Conservation (phyloP, 2,797 vertebrate genomes). For the Menidia menidia region DNA sequence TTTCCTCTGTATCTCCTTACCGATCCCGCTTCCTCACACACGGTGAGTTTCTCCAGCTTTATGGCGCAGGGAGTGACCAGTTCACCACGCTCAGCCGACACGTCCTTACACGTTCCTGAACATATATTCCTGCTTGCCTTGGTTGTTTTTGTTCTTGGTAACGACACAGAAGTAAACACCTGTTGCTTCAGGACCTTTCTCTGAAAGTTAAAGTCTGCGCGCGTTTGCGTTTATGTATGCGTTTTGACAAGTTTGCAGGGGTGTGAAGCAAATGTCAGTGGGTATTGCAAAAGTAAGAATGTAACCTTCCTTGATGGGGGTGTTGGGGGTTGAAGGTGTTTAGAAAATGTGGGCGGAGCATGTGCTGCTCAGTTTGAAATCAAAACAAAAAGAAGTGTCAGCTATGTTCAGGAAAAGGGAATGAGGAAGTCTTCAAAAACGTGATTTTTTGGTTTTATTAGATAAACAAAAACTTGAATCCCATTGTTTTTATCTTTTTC, state of each 20-base stretch:
- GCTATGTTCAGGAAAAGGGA: neutral
- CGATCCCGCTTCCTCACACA: slow-evolving; percentile 95
- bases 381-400: slow-evolving; percentile 20
- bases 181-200: neutral
- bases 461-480: neutral
- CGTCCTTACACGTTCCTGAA: slow-evolving; percentile 28
- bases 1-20: slow-evolving; percentile 98
- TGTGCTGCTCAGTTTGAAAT: slow-evolving; percentile 9
- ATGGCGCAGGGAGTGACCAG: neutral
- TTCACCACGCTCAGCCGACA: neutral
- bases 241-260: slow-evolving; percentile 13
- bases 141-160: slow-evolving; percentile 1
- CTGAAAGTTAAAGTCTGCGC: neutral
- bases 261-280: slow-evolving; percentile 11
- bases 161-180: neutral
- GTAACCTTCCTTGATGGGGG: slow-evolving; percentile 20
- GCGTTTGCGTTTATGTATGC: neutral
- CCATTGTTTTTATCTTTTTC: neutral
- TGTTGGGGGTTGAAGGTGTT: neutral
- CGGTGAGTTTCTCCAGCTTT: slow-evolving; percentile 83
- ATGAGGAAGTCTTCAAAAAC: neutral
- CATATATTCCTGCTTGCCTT: neutral
- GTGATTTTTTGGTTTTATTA: neutral
- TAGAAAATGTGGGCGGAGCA: slow-evolving; percentile 7
- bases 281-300: slow-evolving; percentile 31